These are phyloP conservation scores for Smutsia temminckii DNA, from an alignment of 2,797 vertebrate genomes.

Conservation along the genomic window DNA sequence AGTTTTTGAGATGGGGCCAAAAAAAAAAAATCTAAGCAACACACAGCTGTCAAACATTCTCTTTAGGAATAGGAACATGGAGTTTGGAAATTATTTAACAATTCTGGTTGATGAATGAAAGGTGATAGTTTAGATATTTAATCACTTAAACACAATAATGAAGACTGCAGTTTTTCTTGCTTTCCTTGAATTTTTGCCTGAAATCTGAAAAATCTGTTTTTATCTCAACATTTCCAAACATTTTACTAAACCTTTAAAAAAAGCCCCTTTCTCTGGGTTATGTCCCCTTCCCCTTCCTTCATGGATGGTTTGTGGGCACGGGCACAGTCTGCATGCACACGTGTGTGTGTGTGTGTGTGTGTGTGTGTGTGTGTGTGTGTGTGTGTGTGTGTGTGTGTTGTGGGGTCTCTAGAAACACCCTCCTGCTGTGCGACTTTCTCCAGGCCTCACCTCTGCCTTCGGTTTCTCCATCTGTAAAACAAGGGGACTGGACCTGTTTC, in stretches of 20 bases:
- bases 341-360: background rate
- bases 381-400: background rate
- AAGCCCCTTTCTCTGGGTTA: background rate
- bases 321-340: fast-evolving
- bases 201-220: background rate
- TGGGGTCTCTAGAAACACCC: background rate
- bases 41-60: background rate
- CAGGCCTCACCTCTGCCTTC: background rate
- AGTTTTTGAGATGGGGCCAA: background rate
- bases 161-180: background rate
- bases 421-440: background rate
- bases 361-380: background rate
- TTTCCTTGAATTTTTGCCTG: background rate
- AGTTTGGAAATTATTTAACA: background rate
- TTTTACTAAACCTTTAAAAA: background rate
- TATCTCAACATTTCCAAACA: background rate
- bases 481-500: background rate
- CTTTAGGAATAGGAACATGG: background rate
- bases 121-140: background rate
- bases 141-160: background rate
- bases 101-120: background rate
- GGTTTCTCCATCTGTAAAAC: background rate
- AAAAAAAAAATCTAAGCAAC: background rate
- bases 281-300: background rate
- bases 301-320: background rate